Evolutionary conservation across 2,113 vertebrate species (phyloP).

Genomic region (Oreamnos americanus): DNA sequence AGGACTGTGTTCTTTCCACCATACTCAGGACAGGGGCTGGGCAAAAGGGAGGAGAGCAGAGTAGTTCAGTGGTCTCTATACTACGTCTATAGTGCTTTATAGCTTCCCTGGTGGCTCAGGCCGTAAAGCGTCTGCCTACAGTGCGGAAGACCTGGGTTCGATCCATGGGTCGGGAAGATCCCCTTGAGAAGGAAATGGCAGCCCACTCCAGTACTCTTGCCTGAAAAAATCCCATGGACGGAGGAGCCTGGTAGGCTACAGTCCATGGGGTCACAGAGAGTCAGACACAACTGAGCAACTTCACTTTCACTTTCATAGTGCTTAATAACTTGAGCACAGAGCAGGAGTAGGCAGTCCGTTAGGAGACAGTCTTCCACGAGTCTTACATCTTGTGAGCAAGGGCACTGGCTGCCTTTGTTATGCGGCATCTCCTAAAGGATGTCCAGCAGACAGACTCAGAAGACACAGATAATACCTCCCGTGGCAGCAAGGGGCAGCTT

Average conservation of each 20-base stretch:
- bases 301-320: neutral
- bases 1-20: neutral
- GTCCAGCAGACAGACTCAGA: neutral
- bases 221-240: neutral
- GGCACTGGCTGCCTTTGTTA: neutral
- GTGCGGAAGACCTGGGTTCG: fast-evolving
- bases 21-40: neutral
- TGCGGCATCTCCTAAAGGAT: neutral
- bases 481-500: neutral
- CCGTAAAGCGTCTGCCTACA: neutral
- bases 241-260: neutral
- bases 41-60: neutral
- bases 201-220: neutral
- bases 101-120: neutral
- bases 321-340: neutral
- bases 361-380: neutral
- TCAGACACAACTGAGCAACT: neutral
- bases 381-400: neutral
- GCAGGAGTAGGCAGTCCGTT: neutral
- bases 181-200: neutral
- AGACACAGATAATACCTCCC: neutral
- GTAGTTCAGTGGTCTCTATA: neutral
- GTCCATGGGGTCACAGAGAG: neutral
- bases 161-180: neutral
- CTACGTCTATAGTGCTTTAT: fast-evolving